A percentile compares a stretch with the other conserved stretches of the same genome.
phyloP scores from a whole-genome alignment of 2,797 vertebrate genomes.

The Acanthurus lineatus region DNA sequence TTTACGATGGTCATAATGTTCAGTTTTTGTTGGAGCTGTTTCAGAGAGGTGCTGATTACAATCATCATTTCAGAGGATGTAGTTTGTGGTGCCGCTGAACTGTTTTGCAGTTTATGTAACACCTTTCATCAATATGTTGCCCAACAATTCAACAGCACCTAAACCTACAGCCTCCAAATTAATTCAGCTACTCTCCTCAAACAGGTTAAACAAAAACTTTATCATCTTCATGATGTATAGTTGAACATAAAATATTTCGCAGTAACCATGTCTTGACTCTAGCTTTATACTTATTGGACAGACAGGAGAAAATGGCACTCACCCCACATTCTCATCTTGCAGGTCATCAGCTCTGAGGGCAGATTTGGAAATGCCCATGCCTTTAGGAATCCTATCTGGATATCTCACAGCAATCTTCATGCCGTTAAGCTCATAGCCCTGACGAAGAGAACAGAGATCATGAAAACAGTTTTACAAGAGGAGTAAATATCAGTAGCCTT shows the following conservation, averaged over 20 bases:
- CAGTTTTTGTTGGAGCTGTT: background rate
- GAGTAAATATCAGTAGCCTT: too few species aligned
- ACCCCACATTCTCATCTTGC: slow-evolving; percentile 54
- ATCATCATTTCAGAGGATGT: background rate
- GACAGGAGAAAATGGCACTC: background rate
- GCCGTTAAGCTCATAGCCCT: slow-evolving; percentile 77
- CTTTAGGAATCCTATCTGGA: slow-evolving; percentile 80
- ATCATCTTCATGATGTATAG: too few species aligned
- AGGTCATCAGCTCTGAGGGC: slow-evolving; percentile 66
- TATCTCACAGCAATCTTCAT: slow-evolving; percentile 78
- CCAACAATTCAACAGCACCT: too few species aligned
- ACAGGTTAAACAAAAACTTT: too few species aligned
- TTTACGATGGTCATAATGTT: background rate
- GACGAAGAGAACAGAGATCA: background rate
- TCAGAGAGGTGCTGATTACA: background rate
- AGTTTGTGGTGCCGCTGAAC: background rate
- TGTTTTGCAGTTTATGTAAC: background rate
- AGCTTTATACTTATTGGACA: too few species aligned
- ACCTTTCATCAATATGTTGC: too few species aligned
- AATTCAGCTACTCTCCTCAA: too few species aligned
- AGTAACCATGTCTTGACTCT: too few species aligned
- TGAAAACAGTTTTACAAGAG: too few species aligned
- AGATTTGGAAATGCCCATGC: slow-evolving; percentile 79
- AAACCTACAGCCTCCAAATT: too few species aligned
- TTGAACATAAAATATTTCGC: too few species aligned